Evolutionary conservation across 2,797 vertebrate genomes (phyloP), one percentile per base, ranked within the genome.

Genomic region (Epinephelus coioides): DNA sequence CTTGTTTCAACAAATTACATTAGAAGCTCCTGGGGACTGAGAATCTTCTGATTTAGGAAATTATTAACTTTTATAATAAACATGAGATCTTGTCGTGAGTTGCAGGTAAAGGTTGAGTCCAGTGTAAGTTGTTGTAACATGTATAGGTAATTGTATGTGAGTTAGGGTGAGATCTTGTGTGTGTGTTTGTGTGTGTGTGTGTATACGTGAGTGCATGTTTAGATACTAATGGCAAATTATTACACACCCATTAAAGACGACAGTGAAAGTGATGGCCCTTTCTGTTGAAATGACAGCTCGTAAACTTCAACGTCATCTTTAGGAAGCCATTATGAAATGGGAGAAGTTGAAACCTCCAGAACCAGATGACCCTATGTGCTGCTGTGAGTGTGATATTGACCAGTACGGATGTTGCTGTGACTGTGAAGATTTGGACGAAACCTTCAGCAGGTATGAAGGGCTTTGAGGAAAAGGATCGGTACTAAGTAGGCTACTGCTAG

Each of bases 321-420:
- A 84, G 61, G 47, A 13, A 82, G 79, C 67, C 89, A 87, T 30
- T 8, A 96, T 95, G 95, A 95, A 95, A 83, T 94, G 92, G 92
- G 95, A 95, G 83, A 88, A 92, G n/a, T 82, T 94, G 71, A 91
- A 95, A 68, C 93, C 95, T 46, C 94, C 95, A 43, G 89, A 92
- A 61, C 93, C 85, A 49, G 97, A 97, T 54, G 96, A 97, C n/a
- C 91, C 96, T 2, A 94, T 98, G 70, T 99, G 97, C 90, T 98
- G 98, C 94, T 99, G 98, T 89, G 97, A 98, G 88, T 94, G 93
- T 78, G 97, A 98, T 79, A 83, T 96, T 51, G 94, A 95, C 90
- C 95, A 94, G 65, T 89, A 88, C 34, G 96, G 96, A 53, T 96
- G 96, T 64, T 95, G 96, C 94, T 98, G 97, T 78, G 96, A 98